Evolutionary conservation across 2,888 invertebrate genomes (phyloP).

Genomic region (Monopis laevigella): DNA sequence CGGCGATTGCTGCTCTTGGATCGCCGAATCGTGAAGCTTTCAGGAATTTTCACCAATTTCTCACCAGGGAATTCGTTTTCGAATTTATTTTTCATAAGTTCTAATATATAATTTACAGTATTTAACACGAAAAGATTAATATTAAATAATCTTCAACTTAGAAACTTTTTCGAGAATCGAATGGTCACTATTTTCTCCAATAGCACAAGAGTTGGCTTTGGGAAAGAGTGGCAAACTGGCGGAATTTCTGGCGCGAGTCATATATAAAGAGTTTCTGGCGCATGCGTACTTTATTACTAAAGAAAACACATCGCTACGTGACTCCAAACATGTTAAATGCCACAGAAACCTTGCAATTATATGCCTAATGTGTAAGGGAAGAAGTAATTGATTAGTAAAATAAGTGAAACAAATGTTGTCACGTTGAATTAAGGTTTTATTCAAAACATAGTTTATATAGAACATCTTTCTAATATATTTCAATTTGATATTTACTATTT

Average conservation of each 20-base stretch:
- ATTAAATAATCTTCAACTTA: conserved; percentile 17
- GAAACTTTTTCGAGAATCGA: conserved; percentile 40
- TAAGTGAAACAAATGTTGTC: no score
- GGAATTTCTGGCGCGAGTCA: conserved; percentile 24
- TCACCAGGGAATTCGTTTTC: conserved; percentile 40
- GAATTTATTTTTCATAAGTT: conserved; percentile 50
- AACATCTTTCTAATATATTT: no score
- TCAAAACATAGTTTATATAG: no score
- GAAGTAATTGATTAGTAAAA: no score
- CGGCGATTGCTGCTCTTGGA: conserved; percentile 32
- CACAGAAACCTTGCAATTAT: background rate
- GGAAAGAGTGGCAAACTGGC: conserved; percentile 38
- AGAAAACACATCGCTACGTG: no score
- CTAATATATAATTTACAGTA: conserved; percentile 12
- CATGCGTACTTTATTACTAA: conserved; percentile 50
- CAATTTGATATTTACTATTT: no score
- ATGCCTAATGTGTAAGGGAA: no score
- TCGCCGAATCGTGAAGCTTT: conserved; percentile 35
- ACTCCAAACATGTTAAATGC: background rate
- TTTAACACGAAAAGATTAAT: background rate
- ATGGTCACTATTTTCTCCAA: background rate
- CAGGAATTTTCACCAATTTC: conserved; percentile 38
- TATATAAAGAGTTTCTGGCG: conserved; percentile 35
- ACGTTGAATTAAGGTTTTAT: no score
- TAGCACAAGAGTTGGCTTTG: conserved; percentile 26